These are phyloP conservation scores for Galerucella calmariensis DNA, from an alignment of 2,888 invertebrate species.

Conservation along the genomic window DNA sequence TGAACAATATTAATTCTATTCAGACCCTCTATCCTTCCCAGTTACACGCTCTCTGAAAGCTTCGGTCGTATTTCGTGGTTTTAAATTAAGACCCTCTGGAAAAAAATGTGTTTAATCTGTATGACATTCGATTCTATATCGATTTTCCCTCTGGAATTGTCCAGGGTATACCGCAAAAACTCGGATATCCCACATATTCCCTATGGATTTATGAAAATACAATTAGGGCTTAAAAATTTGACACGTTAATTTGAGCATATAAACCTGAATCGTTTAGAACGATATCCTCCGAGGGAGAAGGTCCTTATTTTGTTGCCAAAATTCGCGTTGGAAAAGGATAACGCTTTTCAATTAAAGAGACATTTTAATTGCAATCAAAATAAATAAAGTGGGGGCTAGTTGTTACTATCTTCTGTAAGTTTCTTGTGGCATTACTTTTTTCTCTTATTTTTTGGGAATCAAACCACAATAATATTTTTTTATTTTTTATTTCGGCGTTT, in stretches of 20 bases:
- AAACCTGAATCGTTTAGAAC: not conserved
- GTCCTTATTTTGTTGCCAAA: not conserved
- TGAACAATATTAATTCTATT: too few relatives aligned
- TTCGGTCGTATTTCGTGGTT: not conserved
- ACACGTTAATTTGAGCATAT: conserved; percentile 20
- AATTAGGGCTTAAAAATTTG: conserved; percentile 22
- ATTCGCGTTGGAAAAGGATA: not conserved
- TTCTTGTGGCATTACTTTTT: too few relatives aligned
- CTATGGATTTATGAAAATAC: conserved; percentile 21
- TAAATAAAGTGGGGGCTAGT: too few relatives aligned
- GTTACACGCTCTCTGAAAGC: not conserved
- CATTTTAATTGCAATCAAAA: too few relatives aligned
- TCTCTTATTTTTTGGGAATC: too few relatives aligned
- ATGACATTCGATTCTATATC: conserved; percentile 4
- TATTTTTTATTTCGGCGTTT: too few relatives aligned
- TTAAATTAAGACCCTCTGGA: not conserved
- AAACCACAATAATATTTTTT: too few relatives aligned
- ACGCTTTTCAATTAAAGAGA: not conserved
- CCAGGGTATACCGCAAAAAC: not conserved
- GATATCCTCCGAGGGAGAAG: conserved; percentile 11
- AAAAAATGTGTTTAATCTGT: not conserved
- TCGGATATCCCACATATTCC: conserved; percentile 1
- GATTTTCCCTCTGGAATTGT: conserved; percentile 4
- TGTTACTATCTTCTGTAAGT: too few relatives aligned
- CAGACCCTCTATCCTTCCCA: too few relatives aligned